A percentile compares a stretch with the other conserved stretches of the same genome.
Evolutionary conservation across 1,140 invertebrate genomes (phyloP).

Genomic region (Nebria ingens): DNA sequence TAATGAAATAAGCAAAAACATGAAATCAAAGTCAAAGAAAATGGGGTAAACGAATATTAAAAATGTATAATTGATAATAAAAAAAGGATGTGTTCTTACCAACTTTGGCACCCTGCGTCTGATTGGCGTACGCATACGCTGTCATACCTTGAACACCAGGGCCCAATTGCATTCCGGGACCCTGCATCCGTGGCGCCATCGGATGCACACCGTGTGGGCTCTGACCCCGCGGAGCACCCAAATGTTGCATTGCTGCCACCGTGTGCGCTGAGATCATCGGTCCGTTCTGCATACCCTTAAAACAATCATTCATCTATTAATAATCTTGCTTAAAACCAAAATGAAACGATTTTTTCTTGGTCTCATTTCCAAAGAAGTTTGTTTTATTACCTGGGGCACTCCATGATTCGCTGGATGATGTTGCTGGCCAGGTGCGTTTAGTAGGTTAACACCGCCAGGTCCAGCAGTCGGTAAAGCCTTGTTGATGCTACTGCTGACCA

Average conservation of each 20-base stretch:
- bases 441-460: slow-evolving; percentile 28
- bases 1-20: no score
- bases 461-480: slow-evolving; percentile 48
- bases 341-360: slow-evolving; percentile 1
- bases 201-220: slow-evolving; percentile 29
- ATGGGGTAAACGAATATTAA: no score
- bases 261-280: slow-evolving; percentile 48
- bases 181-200: slow-evolving; percentile 43
- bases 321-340: background rate
- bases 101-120: slow-evolving; percentile 23
- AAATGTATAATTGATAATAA: no score
- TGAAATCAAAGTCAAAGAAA: no score
- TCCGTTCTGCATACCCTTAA: slow-evolving; percentile 54
- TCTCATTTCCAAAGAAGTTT: background rate
- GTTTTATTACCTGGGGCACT: slow-evolving; percentile 35
- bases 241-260: slow-evolving; percentile 42
- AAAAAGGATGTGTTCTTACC: slow-evolving; percentile 13
- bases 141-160: slow-evolving; percentile 3
- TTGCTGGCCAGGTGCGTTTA: slow-evolving; percentile 31
- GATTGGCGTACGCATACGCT: slow-evolving; percentile 18
- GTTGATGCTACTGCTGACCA: slow-evolving; percentile 52
- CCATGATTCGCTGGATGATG: slow-evolving; percentile 34
- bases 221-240: slow-evolving; percentile 35
- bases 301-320: slow-evolving; percentile 10
- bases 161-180: slow-evolving; percentile 27